Evolutionary conservation across 2,113 vertebrate genomes (phyloP).

Genomic region (Beaufortia kweichowensis): DNA sequence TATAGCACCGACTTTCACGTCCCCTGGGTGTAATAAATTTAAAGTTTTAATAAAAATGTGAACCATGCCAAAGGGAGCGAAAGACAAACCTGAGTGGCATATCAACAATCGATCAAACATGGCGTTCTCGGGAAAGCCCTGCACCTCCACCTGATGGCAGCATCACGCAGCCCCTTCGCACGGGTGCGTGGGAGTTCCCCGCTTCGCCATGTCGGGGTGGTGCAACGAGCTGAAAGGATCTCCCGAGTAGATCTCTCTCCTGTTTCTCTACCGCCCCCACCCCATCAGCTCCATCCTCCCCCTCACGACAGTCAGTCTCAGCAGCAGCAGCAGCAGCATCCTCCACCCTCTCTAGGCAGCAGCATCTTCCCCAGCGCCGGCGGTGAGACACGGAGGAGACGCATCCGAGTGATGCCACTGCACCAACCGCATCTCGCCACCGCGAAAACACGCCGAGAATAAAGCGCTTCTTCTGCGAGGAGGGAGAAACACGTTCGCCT

Average conservation of each 20-base stretch:
- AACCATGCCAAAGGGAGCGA: neutral
- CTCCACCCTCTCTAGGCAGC: slow-evolving; percentile 61
- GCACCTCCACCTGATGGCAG: slow-evolving; percentile 78
- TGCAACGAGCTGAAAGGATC: slow-evolving; percentile 61
- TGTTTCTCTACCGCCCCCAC: slow-evolving; percentile 56
- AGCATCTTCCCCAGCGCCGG: slow-evolving; percentile 50
- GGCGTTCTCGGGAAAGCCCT: slow-evolving; percentile 73
- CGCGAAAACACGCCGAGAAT: slow-evolving; percentile 60
- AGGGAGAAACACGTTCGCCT: slow-evolving; percentile 66
- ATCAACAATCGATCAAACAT: slow-evolving; percentile 49
- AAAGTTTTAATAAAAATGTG: too few relatives aligned
- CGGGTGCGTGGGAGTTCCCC: slow-evolving; percentile 83
- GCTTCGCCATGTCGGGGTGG: slow-evolving; percentile 72
- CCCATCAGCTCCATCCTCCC: slow-evolving; percentile 68
- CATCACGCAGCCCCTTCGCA: slow-evolving; percentile 78
- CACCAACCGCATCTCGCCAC: slow-evolving; percentile 69
- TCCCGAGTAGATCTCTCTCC: slow-evolving; percentile 53
- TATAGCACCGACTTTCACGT: too few relatives aligned
- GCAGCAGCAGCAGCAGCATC: slow-evolving; percentile 63
- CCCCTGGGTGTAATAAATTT: too few relatives aligned
- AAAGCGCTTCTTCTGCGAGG: slow-evolving; percentile 60
- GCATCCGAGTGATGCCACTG: slow-evolving; percentile 80
- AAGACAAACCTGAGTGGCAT: slow-evolving; percentile 10
- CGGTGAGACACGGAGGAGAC: slow-evolving; percentile 68
- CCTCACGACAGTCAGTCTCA: slow-evolving; percentile 69